Evolutionary conservation across 2,113 vertebrate species (phyloP), one percentile per base, ranked within the genome.

Genomic region (Alaudala cheleensis): DNA sequence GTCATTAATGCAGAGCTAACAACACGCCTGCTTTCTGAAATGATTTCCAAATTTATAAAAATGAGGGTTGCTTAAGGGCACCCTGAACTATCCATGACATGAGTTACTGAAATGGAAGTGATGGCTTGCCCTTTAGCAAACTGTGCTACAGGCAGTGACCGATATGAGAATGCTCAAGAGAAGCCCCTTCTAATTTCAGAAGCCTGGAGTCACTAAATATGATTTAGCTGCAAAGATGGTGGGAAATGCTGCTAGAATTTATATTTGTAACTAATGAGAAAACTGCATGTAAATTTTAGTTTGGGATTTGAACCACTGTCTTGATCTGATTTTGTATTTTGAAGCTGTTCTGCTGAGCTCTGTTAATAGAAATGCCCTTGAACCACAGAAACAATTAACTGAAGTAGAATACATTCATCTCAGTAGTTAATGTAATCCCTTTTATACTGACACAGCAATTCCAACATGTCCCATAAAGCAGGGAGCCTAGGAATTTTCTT

Each of bases 321-420:
- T 60, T 88, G 49, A 89, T 90, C 70, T 82, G 40, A 93, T 92
- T 96, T 92, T 79, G 72, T 49, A 39, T 86, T 86, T 81, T 92
- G 58, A 80, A 58, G 23, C 21, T 47, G 53, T 49, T 89, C 57
- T 2, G 1, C 53, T 77, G 42, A 86, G 54, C 47, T 93, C 42
- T 73, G 37, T 62, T 54, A 85, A 90, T 14, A 23, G 56, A 73
- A 94, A 71, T 31, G 25, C 2, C 74, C 62, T 82, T 93, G 81
- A 92, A 93, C 19, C 86, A 65, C 9, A 78, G 34, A 94, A 87
- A 67, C 24, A 72, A 80, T 60, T 79, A 88, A 57, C 28, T 42
- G 12, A 71, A 86, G 54, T 8, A 66, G 34, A 84, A 78, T 4
- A 44, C 12, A n/a, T 53, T 19, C 3, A 50, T 24, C 67, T 61